phyloP scores from a whole-genome alignment of 2,797 vertebrate genomes.

The Galaxias olidus region DNA sequence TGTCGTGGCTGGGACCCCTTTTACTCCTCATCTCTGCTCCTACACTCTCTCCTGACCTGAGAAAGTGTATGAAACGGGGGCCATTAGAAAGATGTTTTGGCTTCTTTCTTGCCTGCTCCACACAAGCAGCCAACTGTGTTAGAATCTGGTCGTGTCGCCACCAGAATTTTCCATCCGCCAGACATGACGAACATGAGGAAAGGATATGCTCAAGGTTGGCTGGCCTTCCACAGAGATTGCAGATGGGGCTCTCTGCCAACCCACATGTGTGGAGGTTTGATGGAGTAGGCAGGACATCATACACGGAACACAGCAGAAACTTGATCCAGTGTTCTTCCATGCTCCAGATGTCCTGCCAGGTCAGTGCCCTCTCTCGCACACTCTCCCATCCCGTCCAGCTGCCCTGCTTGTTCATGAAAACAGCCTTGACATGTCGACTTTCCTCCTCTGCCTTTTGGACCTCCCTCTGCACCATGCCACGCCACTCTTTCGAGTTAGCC shows the following conservation, averaged over 20 bases:
- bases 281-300: neutral
- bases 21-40: too few species aligned
- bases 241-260: neutral
- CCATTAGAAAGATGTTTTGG: neutral
- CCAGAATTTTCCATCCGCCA: neutral
- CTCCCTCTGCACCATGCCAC: constrained; percentile 14
- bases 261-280: neutral
- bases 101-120: neutral
- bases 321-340: neutral
- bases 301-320: neutral
- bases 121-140: neutral
- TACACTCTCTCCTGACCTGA: neutral
- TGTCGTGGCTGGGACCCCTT: constrained; percentile 12
- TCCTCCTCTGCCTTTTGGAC: neutral
- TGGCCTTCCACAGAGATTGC: neutral
- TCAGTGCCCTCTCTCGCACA: constrained; percentile 1
- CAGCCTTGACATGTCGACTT: neutral
- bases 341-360: neutral
- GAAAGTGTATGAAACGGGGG: neutral
- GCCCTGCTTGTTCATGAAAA: neutral
- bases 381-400: neutral
- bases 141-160: neutral
- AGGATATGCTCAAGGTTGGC: constrained; percentile 4
- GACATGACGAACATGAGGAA: neutral
- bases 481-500: neutral